These are phyloP conservation scores for Macropis europaea DNA, from an alignment of 2,888 invertebrate genomes.

Conservation along the genomic window DNA sequence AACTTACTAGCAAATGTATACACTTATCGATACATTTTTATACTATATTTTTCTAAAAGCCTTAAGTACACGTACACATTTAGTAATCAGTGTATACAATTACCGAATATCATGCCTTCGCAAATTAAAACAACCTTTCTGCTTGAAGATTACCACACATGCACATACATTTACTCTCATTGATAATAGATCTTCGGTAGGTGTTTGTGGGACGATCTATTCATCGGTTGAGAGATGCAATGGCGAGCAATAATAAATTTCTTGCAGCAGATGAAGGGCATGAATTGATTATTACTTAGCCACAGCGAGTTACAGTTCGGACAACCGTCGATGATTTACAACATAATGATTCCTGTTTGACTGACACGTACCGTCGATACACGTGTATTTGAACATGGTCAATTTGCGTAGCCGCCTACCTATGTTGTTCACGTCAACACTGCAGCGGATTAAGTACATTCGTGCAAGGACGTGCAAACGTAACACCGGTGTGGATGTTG, in stretches of 20 bases:
- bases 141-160: not conserved
- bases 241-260: slow-evolving; percentile 67
- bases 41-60: no score
- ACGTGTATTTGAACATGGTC: not conserved
- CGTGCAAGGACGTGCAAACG: no score
- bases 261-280: slow-evolving; percentile 64
- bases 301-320: slow-evolving; percentile 62
- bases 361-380: slow-evolving; percentile 45
- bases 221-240: not conserved
- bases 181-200: slow-evolving; percentile 18
- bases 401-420: no score
- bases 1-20: no score
- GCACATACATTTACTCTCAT: not conserved
- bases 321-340: slow-evolving; percentile 70
- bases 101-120: no score
- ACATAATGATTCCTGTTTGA: slow-evolving; percentile 66
- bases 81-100: no score
- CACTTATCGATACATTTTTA: no score
- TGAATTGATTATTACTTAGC: slow-evolving; percentile 70
- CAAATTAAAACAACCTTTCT: no score
- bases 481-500: no score
- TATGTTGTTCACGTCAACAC: no score
- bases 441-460: no score
- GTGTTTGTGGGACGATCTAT: slow-evolving; percentile 14
- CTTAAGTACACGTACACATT: no score